Percentiles rank a stretch among this genome's conserved stretches.
Conservation (phyloP, 2,113 vertebrate genomes). For the Neofelis nebulosa region DNA sequence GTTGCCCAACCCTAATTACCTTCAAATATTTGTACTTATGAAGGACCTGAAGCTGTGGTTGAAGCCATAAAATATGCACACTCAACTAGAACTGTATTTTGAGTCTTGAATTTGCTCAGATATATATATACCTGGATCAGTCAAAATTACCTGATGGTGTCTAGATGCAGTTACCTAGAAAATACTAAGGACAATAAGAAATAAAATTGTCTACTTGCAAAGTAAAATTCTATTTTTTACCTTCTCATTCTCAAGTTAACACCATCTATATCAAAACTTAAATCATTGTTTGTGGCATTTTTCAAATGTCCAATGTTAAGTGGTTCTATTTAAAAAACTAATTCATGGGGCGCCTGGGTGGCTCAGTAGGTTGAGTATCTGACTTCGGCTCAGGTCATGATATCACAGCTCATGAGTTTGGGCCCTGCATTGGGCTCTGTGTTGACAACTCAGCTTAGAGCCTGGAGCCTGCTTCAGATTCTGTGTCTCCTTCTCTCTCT, state of each 20-base stretch:
- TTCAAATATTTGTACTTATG: neutral
- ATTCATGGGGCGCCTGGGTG: neutral
- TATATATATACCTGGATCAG: neutral
- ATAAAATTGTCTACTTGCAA: neutral
- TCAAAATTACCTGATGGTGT: neutral
- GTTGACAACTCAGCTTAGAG: too few relatives aligned
- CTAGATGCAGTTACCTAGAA: neutral
- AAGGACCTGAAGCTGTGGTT: neutral
- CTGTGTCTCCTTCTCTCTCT: too few relatives aligned
- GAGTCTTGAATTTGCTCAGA: neutral
- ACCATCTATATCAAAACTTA: neutral
- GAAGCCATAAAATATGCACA: neutral
- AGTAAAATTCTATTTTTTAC: neutral
- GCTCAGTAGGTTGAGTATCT: too few relatives aligned
- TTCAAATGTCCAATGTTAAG: neutral
- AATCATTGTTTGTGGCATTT: neutral
- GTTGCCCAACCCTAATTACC: neutral
- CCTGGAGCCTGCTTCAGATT: too few relatives aligned
- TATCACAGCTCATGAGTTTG: too few relatives aligned
- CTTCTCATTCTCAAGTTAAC: neutral
- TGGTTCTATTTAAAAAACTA: neutral
- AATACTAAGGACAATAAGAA: neutral
- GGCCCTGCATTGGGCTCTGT: too few relatives aligned
- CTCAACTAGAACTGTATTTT: neutral
- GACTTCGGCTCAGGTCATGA: too few relatives aligned